These are phyloP conservation scores for Ceyx erithaca DNA, from an alignment of 2,797 vertebrate species.

Conservation along the genomic window DNA sequence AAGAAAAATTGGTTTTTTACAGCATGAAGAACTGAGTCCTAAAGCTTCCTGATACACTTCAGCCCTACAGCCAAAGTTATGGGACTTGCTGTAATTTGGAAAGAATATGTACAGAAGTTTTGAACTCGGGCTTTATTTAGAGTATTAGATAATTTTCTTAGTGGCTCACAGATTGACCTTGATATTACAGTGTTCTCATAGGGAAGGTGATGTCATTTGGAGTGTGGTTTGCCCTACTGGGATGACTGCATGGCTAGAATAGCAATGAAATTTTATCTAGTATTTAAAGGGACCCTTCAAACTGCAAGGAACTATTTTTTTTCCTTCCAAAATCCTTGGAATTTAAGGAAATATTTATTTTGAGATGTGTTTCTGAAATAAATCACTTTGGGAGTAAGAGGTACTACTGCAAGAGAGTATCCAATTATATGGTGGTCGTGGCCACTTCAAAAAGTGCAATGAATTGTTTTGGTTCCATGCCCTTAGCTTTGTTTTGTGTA, in stretches of 20 bases:
- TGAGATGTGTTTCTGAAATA: neutral
- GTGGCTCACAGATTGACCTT: neutral
- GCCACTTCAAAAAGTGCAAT: neutral
- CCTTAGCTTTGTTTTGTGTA: neutral
- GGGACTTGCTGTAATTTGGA: neutral
- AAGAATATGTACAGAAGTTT: neutral
- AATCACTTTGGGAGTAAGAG: neutral
- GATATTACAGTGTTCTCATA: rapidly evolving
- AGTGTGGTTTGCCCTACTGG: rapidly evolving
- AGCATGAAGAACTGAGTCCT: neutral
- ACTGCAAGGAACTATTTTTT: neutral
- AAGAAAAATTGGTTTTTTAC: no score
- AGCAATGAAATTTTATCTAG: neutral
- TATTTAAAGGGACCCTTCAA: neutral
- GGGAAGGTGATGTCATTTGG: neutral
- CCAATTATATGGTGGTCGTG: neutral
- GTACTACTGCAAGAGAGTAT: neutral
- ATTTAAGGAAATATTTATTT: neutral
- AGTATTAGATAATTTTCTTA: neutral
- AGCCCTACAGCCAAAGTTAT: neutral
- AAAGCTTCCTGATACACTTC: neutral
- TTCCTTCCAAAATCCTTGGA: neutral
- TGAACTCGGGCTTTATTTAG: neutral
- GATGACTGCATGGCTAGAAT: neutral
- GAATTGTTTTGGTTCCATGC: neutral